A percentile compares a stretch with the other conserved stretches of the same genome.
Conservation (phyloP, 2,888 invertebrate genomes). For the Yponomeuta cagnagella region DNA sequence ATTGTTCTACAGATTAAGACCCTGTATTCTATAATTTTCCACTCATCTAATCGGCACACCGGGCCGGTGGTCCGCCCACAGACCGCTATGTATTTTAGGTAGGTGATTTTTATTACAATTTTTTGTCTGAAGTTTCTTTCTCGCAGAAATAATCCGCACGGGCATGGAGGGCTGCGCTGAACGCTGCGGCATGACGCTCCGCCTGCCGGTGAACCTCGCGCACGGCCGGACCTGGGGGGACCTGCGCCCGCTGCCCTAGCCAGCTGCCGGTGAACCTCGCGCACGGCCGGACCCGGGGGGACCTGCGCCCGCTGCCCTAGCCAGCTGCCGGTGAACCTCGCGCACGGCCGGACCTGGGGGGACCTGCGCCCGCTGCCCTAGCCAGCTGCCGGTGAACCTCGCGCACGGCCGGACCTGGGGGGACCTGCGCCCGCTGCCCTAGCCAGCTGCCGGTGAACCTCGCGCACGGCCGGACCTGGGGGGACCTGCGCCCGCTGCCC, state of each 20-base stretch:
- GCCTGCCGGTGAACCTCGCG: constrained; percentile 49
- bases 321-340: constrained; percentile 48
- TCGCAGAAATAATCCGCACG: constrained; percentile 41
- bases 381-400: constrained; percentile 48
- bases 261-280: constrained; percentile 49
- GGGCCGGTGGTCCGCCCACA: too few species aligned
- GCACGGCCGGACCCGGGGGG: constrained; percentile 47
- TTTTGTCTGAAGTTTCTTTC: background rate
- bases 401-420: constrained; percentile 48
- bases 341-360: constrained; percentile 47
- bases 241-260: constrained; percentile 27
- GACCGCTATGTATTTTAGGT: too few species aligned
- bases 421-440: constrained; percentile 28
- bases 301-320: constrained; percentile 28
- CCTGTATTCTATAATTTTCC: too few species aligned
- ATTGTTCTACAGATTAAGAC: too few species aligned
- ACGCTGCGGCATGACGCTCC: constrained; percentile 36
- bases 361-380: constrained; percentile 29
- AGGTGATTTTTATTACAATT: too few species aligned
- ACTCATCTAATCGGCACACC: too few species aligned
- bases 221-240: constrained; percentile 48
- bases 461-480: constrained; percentile 46
- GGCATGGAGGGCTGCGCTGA: constrained; percentile 52
- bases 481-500: constrained; percentile 30
- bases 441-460: constrained; percentile 47